Conservation (phyloP, 1,140 invertebrate genomes). For the Pseudomyrmex sp. region DNA sequence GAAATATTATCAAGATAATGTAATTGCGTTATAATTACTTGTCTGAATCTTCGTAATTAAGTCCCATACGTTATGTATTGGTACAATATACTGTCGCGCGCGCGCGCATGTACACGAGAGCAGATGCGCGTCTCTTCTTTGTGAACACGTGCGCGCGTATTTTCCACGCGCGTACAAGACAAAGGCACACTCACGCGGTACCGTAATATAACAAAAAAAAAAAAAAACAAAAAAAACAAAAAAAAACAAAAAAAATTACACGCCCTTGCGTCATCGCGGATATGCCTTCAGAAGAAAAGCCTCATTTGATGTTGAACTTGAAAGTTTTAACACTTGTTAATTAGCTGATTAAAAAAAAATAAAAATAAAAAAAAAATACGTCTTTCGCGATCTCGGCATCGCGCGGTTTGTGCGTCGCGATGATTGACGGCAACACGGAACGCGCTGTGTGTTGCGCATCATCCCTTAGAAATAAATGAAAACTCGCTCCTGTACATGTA, state of each 20-base stretch:
- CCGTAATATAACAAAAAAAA: conserved; percentile 63
- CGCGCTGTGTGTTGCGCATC: conserved; percentile 56
- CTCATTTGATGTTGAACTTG: conserved; percentile 85
- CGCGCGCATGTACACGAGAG: conserved; percentile 64
- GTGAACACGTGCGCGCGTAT: conserved; percentile 40
- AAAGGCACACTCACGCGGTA: conserved; percentile 63
- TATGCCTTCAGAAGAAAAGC: conserved; percentile 82
- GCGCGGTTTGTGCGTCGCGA: conserved; percentile 36
- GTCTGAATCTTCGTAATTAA: conserved; percentile 81
- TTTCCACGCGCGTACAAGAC: conserved; percentile 56
- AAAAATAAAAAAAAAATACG: conserved; percentile 9
- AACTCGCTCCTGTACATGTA: conserved; percentile 52
- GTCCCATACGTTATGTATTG: conserved; percentile 81
- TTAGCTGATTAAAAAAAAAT: conserved; percentile 76
- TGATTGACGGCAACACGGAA: conserved; percentile 39
- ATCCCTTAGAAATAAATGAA: conserved; percentile 60
- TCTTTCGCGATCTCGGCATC: conserved; percentile 35
- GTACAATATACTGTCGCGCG: conserved; percentile 74
- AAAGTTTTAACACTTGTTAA: conserved; percentile 85
- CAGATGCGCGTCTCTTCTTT: conserved; percentile 49
- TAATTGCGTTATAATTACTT: conserved; percentile 81
- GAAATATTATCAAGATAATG: conserved; percentile 80
- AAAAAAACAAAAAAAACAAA: conserved; percentile 70
- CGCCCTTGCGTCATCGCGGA: conserved; percentile 80
- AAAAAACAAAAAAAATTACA: conserved; percentile 77